These are phyloP conservation scores for Macrocentrus cingulum DNA, from an alignment of 1,140 invertebrate genomes.

Conservation along the genomic window DNA sequence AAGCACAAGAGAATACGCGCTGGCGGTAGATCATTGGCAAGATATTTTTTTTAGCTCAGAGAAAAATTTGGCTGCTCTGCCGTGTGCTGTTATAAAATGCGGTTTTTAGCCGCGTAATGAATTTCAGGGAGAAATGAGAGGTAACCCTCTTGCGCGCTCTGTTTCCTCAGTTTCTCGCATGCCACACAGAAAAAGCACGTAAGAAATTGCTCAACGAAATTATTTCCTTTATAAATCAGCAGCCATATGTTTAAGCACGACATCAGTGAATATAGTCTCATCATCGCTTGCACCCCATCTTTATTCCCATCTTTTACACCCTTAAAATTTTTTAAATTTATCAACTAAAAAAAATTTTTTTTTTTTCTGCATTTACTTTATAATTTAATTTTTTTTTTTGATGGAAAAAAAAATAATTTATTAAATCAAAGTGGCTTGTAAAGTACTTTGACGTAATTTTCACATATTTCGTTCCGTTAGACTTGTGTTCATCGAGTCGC, in stretches of 20 bases:
- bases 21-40: background rate
- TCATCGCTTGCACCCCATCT: conserved; percentile 10
- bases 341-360: no score
- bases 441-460: conserved; percentile 49
- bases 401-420: no score
- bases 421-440: no score
- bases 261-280: conserved; percentile 22
- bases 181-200: conserved; percentile 25
- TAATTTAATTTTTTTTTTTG: no score
- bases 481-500: conserved; percentile 4
- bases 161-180: no score
- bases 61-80: conserved; percentile 4
- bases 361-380: no score
- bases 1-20: conserved; percentile 9
- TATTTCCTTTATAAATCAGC: conserved; percentile 51
- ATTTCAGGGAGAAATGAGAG: conserved; percentile 4
- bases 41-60: background rate
- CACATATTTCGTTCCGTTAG: conserved; percentile 34
- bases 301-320: no score
- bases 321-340: no score
- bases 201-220: conserved; percentile 46
- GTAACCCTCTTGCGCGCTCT: background rate
- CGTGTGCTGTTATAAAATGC: conserved; percentile 21
- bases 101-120: conserved; percentile 17
- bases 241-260: conserved; percentile 42